These are phyloP conservation scores for Lacanobia oleracea DNA, from an alignment of 2,888 invertebrate species.

Conservation along the genomic window DNA sequence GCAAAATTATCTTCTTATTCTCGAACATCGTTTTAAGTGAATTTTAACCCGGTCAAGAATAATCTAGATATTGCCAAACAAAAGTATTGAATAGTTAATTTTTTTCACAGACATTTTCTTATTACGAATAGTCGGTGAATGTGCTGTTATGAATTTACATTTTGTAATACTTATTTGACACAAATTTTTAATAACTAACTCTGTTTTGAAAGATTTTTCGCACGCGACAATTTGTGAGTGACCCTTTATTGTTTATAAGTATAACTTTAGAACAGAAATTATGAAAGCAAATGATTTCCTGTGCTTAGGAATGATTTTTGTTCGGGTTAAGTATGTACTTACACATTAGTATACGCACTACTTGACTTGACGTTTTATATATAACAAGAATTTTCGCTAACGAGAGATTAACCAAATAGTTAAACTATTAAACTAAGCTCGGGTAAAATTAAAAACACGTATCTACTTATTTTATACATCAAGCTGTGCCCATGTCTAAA, in stretches of 20 bases:
- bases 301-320: not conserved
- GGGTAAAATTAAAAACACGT: not conserved
- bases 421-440: not conserved
- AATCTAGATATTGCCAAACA: slow-evolving; percentile 48
- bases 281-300: slow-evolving; percentile 17
- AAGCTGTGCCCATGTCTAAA: not conserved
- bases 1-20: slow-evolving; percentile 18
- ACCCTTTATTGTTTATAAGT: not conserved
- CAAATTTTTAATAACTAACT: slow-evolving; percentile 36
- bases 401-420: not conserved
- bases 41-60: slow-evolving; percentile 53
- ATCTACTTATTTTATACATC: not conserved
- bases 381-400: not conserved
- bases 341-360: no score
- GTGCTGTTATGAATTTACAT: slow-evolving; percentile 38
- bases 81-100: slow-evolving; percentile 40
- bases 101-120: slow-evolving; percentile 45
- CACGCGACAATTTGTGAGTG: slow-evolving; percentile 37
- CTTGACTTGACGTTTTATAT: no score
- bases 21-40: slow-evolving; percentile 16
- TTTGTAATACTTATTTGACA: slow-evolving; percentile 47
- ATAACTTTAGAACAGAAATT: slow-evolving; percentile 2
- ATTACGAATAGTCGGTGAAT: slow-evolving; percentile 34
- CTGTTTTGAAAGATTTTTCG: slow-evolving; percentile 27
- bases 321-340: no score